Conservation (phyloP, 1,140 invertebrate genomes). For the Catajapyx aquilonaris region DNA sequence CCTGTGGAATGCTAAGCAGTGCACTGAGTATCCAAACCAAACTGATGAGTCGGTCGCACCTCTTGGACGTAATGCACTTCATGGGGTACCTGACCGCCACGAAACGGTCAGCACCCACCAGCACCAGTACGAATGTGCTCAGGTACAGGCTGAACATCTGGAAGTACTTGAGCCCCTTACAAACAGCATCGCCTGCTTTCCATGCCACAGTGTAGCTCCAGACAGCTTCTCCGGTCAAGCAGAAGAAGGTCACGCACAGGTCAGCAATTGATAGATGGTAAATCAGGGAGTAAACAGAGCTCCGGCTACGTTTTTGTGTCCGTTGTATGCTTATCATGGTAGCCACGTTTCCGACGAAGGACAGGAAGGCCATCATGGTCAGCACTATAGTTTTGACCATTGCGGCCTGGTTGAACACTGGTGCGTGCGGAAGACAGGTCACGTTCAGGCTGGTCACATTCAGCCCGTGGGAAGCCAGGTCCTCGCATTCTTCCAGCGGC, state of each 20-base stretch:
- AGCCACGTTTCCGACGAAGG: conserved; percentile 45
- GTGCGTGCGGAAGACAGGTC: conserved; percentile 37
- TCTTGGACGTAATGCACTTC: conserved; percentile 40
- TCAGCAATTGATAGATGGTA: conserved; percentile 54
- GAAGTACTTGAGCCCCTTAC: conserved; percentile 59
- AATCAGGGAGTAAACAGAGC: conserved; percentile 52
- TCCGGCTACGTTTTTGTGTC: conserved; percentile 29
- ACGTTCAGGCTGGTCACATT: no score
- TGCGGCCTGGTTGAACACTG: conserved; percentile 29
- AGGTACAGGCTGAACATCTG: conserved; percentile 63
- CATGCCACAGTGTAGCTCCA: conserved; percentile 63
- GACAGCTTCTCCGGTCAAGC: conserved; percentile 49
- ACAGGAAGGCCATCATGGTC: conserved; percentile 39
- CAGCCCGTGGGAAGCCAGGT: no score
- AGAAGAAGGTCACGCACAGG: conserved; percentile 53
- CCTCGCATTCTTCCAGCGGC: no score
- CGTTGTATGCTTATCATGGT: conserved; percentile 46
- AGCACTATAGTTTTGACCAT: conserved; percentile 39
- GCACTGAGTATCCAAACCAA: conserved; percentile 44
- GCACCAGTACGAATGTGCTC: conserved; percentile 61
- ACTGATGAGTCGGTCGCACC: conserved; percentile 35
- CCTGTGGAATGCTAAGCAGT: conserved; percentile 59
- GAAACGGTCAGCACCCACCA: conserved; percentile 61
- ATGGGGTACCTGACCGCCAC: conserved; percentile 60
- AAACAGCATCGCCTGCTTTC: conserved; percentile 49